phyloP scores from a whole-genome alignment of 2,888 invertebrate genomes.

The Pseudanteris insignis region DNA sequence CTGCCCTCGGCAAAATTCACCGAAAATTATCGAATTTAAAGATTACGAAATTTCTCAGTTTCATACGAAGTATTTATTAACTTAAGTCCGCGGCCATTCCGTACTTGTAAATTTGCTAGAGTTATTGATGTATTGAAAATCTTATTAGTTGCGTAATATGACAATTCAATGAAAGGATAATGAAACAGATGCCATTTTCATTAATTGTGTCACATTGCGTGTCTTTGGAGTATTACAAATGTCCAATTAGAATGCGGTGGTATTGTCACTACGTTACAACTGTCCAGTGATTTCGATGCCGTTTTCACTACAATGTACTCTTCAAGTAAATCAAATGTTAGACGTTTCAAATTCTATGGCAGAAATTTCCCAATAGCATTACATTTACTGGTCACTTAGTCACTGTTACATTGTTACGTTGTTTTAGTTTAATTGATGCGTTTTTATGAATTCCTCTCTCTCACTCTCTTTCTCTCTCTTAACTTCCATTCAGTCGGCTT shows the following conservation, averaged over 20 bases:
- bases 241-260: conserved; percentile 33
- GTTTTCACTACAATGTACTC: conserved; percentile 9
- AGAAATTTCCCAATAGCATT: conserved; percentile 4
- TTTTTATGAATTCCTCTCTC: too few species aligned
- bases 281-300: conserved; percentile 26
- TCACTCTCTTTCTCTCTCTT: too few species aligned
- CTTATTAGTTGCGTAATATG: conserved; percentile 35
- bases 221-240: conserved; percentile 21
- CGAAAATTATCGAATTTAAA: too few species aligned
- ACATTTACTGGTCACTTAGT: too few species aligned
- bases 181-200: conserved; percentile 18
- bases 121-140: conserved; percentile 31
- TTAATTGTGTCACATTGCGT: conserved; percentile 32
- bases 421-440: too few species aligned
- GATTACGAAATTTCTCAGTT: too few species aligned
- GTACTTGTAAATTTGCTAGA: too few species aligned
- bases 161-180: conserved; percentile 26
- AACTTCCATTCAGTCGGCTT: too few species aligned
- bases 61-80: too few species aligned
- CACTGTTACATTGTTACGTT: too few species aligned
- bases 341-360: not conserved
- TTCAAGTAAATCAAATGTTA: not conserved
- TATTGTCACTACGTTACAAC: conserved; percentile 18
- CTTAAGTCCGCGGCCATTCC: too few species aligned
- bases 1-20: too few species aligned